Conservation (phyloP, 53 echinoderm and acorn worm species). For the Antedon mediterranea region DNA sequence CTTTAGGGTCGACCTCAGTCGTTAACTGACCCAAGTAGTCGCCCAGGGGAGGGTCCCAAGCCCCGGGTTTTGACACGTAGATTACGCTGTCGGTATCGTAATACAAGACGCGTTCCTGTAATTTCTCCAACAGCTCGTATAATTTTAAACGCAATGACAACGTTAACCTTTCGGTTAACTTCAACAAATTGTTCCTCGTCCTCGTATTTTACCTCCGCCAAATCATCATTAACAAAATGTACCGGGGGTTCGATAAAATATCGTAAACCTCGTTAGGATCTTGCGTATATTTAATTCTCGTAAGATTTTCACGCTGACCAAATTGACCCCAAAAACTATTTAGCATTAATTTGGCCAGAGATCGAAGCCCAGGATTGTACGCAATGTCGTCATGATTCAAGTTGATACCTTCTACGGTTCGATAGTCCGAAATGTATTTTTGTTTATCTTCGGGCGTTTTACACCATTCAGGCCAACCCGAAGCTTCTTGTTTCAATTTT, state of each 20-base stretch:
- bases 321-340: no score
- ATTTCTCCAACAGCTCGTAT: no score
- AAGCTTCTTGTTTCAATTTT: no score
- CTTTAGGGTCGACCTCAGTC: slow-evolving; percentile 26
- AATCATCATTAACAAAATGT: slow-evolving; percentile 17
- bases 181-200: slow-evolving; percentile 3
- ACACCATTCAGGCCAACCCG: no score
- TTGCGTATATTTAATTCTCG: neutral
- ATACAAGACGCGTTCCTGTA: no score
- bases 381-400: no score
- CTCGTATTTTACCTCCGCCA: slow-evolving; percentile 15
- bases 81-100: no score
- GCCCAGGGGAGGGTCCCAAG: slow-evolving; percentile 21
- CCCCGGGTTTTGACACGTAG: slow-evolving; percentile 20
- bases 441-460: no score
- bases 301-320: slow-evolving; percentile 14
- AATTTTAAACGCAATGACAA: slow-evolving; percentile 37
- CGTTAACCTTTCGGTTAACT: neutral
- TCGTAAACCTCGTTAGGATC: slow-evolving; percentile 13
- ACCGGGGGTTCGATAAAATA: slow-evolving; percentile 1
- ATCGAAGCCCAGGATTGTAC: no score
- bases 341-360: no score
- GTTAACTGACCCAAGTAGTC: slow-evolving; percentile 39
- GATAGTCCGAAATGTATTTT: no score
- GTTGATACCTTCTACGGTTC: no score